A percentile compares a stretch with the other conserved stretches of the same genome.
Conservation (phyloP, 2,113 vertebrate genomes). For the Cephalopholis sonnerati region DNA sequence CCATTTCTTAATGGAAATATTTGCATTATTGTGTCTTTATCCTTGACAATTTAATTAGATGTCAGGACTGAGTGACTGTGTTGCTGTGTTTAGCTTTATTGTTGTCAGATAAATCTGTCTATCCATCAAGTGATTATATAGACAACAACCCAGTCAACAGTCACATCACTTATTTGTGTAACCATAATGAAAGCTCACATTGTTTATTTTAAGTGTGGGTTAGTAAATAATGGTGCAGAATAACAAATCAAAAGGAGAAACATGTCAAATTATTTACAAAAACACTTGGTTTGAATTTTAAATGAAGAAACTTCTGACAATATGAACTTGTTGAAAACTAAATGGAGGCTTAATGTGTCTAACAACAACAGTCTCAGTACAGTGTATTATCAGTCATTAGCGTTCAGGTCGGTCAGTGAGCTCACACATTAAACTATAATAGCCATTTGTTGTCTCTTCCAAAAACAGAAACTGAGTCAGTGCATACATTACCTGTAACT, state of each 20-base stretch:
- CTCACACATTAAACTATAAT: not conserved
- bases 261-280: not conserved
- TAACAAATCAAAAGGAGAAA: too few relatives aligned
- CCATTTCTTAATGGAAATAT: not conserved
- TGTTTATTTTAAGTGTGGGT: not conserved
- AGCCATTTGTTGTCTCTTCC: not conserved
- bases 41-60: not conserved
- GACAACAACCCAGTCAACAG: not conserved
- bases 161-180: not conserved
- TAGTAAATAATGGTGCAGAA: not conserved
- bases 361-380: not conserved
- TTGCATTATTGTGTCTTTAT: not conserved
- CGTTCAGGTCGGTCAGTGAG: not conserved
- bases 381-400: too few relatives aligned
- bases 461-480: not conserved
- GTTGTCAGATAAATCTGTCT: not conserved
- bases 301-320: not conserved
- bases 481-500: slow-evolving; percentile 57
- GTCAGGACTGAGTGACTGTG: not conserved
- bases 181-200: not conserved
- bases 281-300: not conserved
- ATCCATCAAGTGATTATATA: not conserved
- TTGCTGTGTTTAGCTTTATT: not conserved
- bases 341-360: too few relatives aligned
- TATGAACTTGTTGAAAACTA: not conserved